phyloP scores from a whole-genome alignment of 2,113 vertebrate genomes.

The Trogon surrucura region DNA sequence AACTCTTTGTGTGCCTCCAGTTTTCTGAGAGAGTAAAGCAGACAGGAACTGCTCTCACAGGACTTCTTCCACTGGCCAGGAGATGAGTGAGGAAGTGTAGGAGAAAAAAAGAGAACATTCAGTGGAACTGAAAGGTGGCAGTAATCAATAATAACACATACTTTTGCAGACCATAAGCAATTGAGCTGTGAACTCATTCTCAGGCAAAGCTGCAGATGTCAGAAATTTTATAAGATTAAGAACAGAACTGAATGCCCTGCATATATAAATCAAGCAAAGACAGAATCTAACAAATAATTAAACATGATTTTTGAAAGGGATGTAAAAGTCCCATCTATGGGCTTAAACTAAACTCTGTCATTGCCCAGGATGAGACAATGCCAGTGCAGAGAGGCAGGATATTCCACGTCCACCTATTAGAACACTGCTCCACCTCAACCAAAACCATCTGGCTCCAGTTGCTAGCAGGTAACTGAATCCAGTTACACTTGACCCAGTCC shows the following conservation, averaged over 20 bases:
- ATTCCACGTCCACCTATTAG: accelerated
- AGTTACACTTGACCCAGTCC: background rate
- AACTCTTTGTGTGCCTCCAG: background rate
- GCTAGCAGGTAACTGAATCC: background rate
- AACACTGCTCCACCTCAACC: background rate
- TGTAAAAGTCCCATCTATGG: background rate
- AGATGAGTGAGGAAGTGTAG: background rate
- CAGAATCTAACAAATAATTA: background rate
- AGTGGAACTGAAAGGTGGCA: background rate
- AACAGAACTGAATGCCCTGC: background rate
- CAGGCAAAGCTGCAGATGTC: background rate
- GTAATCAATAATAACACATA: background rate
- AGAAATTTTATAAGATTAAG: background rate
- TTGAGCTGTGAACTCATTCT: background rate
- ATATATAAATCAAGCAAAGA: background rate
- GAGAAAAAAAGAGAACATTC: background rate
- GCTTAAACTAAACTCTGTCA: background rate
- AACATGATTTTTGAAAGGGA: background rate
- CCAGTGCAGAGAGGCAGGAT: background rate
- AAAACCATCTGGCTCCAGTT: background rate
- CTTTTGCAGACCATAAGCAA: background rate
- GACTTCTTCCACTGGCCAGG: background rate
- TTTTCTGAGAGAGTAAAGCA: background rate
- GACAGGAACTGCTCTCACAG: background rate
- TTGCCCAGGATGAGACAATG: background rate